A percentile compares a stretch with the other conserved stretches of the same genome.
Conservation (phyloP, 2,888 invertebrate species). For the Amphipyra tragopoginis region DNA sequence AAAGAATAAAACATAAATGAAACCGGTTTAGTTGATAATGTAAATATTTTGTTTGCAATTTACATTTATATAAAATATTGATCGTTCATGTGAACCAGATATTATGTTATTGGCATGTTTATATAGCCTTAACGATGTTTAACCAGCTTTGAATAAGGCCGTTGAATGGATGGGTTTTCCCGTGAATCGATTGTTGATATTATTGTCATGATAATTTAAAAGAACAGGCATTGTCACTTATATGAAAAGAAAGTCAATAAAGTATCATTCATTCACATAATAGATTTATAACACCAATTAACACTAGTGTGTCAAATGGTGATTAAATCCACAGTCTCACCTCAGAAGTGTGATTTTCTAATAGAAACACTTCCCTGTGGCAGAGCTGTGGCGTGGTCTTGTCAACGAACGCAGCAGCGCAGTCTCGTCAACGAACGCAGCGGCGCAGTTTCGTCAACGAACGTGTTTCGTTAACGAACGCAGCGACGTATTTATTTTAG, state of each 20-base stretch:
- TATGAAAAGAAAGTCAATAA: not conserved
- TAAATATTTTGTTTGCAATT: slow-evolving; percentile 18
- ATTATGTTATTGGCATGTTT: slow-evolving; percentile 33
- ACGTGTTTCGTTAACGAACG: no score
- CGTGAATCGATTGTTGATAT: slow-evolving; percentile 11
- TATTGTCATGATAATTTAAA: slow-evolving; percentile 9
- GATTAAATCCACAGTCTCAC: no score
- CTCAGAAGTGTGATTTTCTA: no score
- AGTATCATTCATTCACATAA: not conserved
- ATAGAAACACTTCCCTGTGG: no score
- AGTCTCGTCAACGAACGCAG: no score
- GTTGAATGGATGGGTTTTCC: slow-evolving; percentile 20
- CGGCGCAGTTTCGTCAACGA: no score
- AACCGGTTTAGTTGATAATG: slow-evolving; percentile 18
- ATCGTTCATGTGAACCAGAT: slow-evolving; percentile 20
- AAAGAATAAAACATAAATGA: slow-evolving; percentile 19
- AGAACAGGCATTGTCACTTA: not conserved
- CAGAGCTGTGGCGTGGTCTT: no score
- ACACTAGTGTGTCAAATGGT: not conserved
- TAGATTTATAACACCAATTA: not conserved
- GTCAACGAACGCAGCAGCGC: no score
- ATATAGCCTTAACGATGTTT: slow-evolving; percentile 17
- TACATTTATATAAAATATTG: slow-evolving; percentile 26
- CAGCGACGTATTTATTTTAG: no score
- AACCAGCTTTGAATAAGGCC: slow-evolving; percentile 19